Evolutionary conservation across 2,113 vertebrate species (phyloP), one percentile per base, ranked within the genome.

Genomic region (Phyllopteryx taeniolatus): DNA sequence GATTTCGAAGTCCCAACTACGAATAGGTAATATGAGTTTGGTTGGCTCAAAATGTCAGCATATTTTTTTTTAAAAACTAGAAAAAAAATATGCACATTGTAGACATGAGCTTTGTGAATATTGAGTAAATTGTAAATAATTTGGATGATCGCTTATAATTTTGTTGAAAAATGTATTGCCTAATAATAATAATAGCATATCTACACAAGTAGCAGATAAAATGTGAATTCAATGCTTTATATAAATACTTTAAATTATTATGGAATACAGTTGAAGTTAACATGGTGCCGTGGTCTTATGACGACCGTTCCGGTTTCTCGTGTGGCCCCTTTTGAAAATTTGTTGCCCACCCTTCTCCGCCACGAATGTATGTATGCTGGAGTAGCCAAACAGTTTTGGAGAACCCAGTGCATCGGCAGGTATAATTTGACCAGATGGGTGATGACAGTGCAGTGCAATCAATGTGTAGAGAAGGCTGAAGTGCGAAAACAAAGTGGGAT

Each of bases 381-480:
- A 72, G 63, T 22, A 2, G 69, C 59, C 68, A 27, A 27, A 54
- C 19, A 65, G 68, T n/a, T 64, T 74, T 42, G 56, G 43, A 35
- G 67, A 66, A 71, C 77, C 39, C n/a, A 72, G 77, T 49, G 63
- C 71, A 75, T 2, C 60, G 76, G 72, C 56, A 64, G 11, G 49
- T 67, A 15, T 83, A 67, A 27, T 64, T 8, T 63, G 60, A 86
- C 70, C 77, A 78, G 73, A 83, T 69, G 74, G 74, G 57, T 44
- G 68, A 49, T 69, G 70, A 68, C 81, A 62, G 79, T 9, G 53
- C 80, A 81, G 86, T 85, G 83, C 76, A 83, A 82, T 80, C 81
- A 86, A 83, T 79, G 79, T 14, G 8, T 75, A 61, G 39, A 72
- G 65, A 27, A 65, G 74, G 47, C 70, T 54, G 10, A 56, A 62